These are phyloP conservation scores for Notechis scutatus DNA, from an alignment of 2,113 vertebrate species.

Conservation along the genomic window DNA sequence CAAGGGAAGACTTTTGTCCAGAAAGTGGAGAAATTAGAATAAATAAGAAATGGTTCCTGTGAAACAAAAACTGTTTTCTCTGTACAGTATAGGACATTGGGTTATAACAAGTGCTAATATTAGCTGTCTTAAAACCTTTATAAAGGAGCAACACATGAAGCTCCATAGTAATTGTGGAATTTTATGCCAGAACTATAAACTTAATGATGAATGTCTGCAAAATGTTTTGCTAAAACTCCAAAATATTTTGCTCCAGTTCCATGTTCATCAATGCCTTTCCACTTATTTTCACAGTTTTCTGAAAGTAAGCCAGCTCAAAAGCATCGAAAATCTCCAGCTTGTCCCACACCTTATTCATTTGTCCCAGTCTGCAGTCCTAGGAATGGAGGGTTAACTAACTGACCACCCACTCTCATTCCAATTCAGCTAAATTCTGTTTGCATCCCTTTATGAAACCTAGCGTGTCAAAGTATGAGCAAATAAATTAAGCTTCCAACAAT, in stretches of 20 bases:
- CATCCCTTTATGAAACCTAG: slow-evolving; percentile 36
- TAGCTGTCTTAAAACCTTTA: background rate
- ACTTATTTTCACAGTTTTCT: background rate
- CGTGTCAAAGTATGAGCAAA: slow-evolving; percentile 42
- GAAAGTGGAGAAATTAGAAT: background rate
- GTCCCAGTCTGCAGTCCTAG: background rate
- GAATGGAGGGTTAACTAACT: background rate
- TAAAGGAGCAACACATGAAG: background rate
- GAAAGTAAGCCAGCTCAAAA: background rate
- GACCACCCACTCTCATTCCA: background rate
- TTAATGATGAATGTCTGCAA: background rate
- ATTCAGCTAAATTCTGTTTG: slow-evolving; percentile 38
- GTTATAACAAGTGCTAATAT: background rate
- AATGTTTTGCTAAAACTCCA: slow-evolving; percentile 10
- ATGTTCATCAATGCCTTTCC: background rate
- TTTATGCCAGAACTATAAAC: background rate
- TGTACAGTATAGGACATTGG: background rate
- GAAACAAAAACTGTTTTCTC: background rate
- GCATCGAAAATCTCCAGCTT: background rate
- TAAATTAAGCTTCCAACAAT: slow-evolving; percentile 40
- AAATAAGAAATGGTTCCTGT: background rate
- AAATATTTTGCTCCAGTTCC: background rate
- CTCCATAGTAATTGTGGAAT: background rate
- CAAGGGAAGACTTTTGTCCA: background rate
- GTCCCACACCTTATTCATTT: background rate